Evolutionary conservation across 2,797 vertebrate genomes (phyloP), one percentile per base, ranked within the genome.

Genomic region (Merluccius polli): DNA sequence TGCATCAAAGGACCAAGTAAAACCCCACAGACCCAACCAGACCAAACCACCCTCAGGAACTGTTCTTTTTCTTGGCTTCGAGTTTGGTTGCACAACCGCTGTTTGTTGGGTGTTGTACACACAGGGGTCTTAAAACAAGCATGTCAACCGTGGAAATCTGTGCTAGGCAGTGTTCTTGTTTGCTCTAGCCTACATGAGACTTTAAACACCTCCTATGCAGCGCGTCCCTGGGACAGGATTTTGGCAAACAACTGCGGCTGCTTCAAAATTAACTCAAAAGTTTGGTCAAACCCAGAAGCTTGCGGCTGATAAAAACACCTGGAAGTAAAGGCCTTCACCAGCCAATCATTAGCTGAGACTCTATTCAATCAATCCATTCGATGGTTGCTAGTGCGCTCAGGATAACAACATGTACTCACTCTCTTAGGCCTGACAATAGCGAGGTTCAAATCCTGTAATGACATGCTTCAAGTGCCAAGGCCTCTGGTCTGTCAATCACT

Each of bases 181-280:
- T 36, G 69, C 65, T 76, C 73, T 73, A 31, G 30, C 48, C 33
- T 24, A 41, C 16, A 36, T 70, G 36, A 84, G 27, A 59, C 9
- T 31, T 16, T 38, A 16, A 71, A 72, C 15, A 35, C n/a, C 69
- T 33, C 12, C 10, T 7, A 18, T 24, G 4, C n/a, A 74, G 78
- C 0, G 33, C 3, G 67, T 30, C 35, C 15, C 0, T 68, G 77
- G 70, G 18, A 32, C 16, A n/a, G 36, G 31, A 69, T 15, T 75
- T 73, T 73, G 78, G 71, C 73, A 81, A 68, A 73, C 2, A 3
- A 52, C 67, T 6, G n/a, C 21, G 24, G 16, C 67, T 30, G 63
- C 38, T 6, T n/a, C 18, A 38, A 35, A 73, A 48, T 69, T 67
- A 1, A n/a, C 73, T 78, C 82, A 81, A 81, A 10, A 78, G 27